phyloP scores from a whole-genome alignment of 1,140 invertebrate species.

The Ips typographus region DNA sequence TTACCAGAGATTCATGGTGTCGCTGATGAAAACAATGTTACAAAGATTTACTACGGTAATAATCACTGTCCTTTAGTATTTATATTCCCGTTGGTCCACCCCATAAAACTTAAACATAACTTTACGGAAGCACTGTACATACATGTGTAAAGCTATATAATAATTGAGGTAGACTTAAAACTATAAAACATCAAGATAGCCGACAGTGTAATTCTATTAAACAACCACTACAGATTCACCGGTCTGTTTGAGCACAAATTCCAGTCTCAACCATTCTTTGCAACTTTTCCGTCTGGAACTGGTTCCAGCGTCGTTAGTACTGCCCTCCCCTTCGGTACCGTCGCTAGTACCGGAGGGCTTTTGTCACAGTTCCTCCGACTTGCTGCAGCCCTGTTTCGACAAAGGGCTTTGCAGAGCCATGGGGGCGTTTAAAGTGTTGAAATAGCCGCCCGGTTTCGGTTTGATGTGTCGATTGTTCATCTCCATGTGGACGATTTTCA shows the following conservation, averaged over 20 bases:
- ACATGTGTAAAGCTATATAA: neutral
- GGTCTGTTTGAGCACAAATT: conserved; percentile 32
- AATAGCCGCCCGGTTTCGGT: conserved; percentile 78
- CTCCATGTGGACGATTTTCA: conserved; percentile 92
- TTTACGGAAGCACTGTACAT: too few relatives aligned
- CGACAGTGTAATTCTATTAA: conserved; percentile 2
- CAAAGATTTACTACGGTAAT: too few relatives aligned
- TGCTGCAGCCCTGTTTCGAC: conserved; percentile 49
- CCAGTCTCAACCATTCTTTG: conserved; percentile 33
- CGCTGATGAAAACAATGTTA: too few relatives aligned
- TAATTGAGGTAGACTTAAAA: neutral
- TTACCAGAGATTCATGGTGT: too few relatives aligned
- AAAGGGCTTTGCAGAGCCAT: conserved; percentile 55
- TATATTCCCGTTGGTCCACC: too few relatives aligned
- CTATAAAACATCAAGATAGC: neutral
- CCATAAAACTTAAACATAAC: too few relatives aligned
- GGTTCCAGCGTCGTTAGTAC: neutral
- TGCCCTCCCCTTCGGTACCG: neutral
- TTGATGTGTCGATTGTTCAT: conserved; percentile 86
- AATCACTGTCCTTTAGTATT: too few relatives aligned
- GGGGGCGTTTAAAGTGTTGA: conserved; percentile 58
- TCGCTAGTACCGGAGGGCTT: conserved; percentile 9
- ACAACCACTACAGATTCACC: conserved; percentile 33
- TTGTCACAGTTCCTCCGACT: conserved; percentile 46
- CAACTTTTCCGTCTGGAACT: conserved; percentile 25